Evolutionary conservation across 2,888 invertebrate genomes (phyloP), one percentile per base, ranked within the genome.

Genomic region (Nephrocerus scutellatus): DNA sequence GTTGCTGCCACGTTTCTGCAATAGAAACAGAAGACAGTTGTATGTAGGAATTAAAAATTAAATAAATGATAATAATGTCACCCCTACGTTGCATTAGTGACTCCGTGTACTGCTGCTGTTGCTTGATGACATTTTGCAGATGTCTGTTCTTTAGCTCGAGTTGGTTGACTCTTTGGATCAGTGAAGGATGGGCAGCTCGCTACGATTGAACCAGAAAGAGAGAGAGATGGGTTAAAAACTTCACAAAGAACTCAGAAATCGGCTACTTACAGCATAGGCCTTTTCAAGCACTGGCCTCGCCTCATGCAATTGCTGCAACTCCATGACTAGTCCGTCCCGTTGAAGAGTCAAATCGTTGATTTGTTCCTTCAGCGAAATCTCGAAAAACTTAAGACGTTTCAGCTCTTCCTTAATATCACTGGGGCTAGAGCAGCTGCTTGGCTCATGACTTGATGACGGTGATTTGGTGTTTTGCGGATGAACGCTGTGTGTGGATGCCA

Each of bases 41-140:
- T 6, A 26, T 26, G n/a, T 8, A n/a, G 13, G 13, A 7, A 12
- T 10, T 7, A 28, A 12, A 28, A 7, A 28, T 28, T 9, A n/a
- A 8, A 8, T n/a, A 30, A 5, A 22, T 7, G 6, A 14, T 12
- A 33, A 10, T 16, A 36, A 9, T 35, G 22, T 16, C 24, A 39
- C 36, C 72, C 75, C 73, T 70, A 79, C 78, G 74, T 63, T 77
- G 76, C 59, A 78, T 70, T 37, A 78, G 66, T 47, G 74, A 71
- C 56, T 79, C 78, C n/a, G 76, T 73, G 52, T 77, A 74, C 36
- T 74, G 72, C 54, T 80, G 79, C 53, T 80, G 79, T 53, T 76
- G 76, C 44, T 76, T 74, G 42, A 80, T 68, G 34, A 75, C 73
- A 47, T 73, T 66, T 59, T 79, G 77, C 44, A 81, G 62, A 61